Conservation (phyloP, 2,888 invertebrate genomes). For the Drosophila limbata region DNA sequence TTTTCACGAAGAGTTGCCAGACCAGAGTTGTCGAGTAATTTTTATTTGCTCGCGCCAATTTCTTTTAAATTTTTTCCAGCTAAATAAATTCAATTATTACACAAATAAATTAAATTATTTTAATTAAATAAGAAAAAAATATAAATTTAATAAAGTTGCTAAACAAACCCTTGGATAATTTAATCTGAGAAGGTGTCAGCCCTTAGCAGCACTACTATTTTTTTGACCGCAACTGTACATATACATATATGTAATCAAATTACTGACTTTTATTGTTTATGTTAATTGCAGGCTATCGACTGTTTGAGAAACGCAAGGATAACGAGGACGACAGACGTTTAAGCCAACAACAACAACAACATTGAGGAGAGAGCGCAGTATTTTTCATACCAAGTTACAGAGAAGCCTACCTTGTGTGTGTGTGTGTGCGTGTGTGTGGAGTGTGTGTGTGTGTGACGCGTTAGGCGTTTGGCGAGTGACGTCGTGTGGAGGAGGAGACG, state of each 20-base stretch:
- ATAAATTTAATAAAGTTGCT: no score
- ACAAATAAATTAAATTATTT: no score
- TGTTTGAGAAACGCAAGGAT: slow-evolving; percentile 10
- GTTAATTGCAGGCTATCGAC: slow-evolving; percentile 19
- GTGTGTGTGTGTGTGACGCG: slow-evolving; percentile 4
- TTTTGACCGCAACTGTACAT: no score
- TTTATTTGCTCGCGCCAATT: no score
- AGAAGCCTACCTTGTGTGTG: slow-evolving; percentile 2
- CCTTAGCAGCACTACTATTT: no score
- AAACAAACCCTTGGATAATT: no score
- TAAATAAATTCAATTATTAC: no score
- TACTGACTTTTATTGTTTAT: background rate
- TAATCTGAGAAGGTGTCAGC: no score
- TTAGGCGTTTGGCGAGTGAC: slow-evolving; percentile 25
- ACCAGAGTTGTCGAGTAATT: no score
- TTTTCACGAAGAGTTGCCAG: no score
- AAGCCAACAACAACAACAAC: background rate
- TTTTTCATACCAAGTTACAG: background rate
- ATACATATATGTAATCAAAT: background rate
- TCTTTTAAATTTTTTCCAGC: no score
- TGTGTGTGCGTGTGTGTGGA: slow-evolving; percentile 6
- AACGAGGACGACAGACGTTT: slow-evolving; percentile 4
- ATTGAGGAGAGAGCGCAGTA: slow-evolving; percentile 1
- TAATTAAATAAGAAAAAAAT: no score
- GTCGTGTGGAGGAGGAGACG: slow-evolving; percentile 10